Evolutionary conservation across 1,140 invertebrate genomes (phyloP).

Genomic region (Drosophila ironensis): DNA sequence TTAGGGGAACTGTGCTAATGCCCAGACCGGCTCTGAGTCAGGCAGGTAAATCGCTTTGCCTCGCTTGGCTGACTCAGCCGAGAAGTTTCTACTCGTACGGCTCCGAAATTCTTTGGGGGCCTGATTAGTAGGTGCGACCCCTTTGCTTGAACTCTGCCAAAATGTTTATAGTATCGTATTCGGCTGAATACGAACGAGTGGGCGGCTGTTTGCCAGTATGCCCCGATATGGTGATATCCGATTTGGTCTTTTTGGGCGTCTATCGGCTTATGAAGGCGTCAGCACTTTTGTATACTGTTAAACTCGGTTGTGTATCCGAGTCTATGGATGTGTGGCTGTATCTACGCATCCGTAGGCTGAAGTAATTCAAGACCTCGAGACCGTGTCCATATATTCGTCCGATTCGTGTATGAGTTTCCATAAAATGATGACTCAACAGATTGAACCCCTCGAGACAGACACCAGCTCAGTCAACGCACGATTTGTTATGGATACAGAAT

Average conservation of each 20-base stretch:
- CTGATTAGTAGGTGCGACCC: too few species aligned
- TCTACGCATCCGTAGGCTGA: slow-evolving; percentile 18
- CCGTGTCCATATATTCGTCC: slow-evolving; percentile 21
- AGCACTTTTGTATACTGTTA: slow-evolving; percentile 8
- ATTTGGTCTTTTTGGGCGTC: slow-evolving; percentile 52
- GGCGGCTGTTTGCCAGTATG: slow-evolving; percentile 12
- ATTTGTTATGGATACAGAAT: slow-evolving; percentile 23
- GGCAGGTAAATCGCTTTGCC: slow-evolving; percentile 27
- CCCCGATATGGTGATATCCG: slow-evolving; percentile 48
- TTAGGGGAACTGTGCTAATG: slow-evolving; percentile 32
- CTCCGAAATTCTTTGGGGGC: not conserved
- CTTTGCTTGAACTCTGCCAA: too few species aligned
- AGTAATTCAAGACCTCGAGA: slow-evolving; percentile 34
- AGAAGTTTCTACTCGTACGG: slow-evolving; percentile 6
- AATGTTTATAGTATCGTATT: too few species aligned
- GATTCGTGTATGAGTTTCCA: not conserved
- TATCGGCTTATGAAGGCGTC: slow-evolving; percentile 67
- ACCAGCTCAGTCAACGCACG: slow-evolving; percentile 15
- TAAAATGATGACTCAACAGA: slow-evolving; percentile 51
- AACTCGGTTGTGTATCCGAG: slow-evolving; percentile 5
- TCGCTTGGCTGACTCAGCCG: slow-evolving; percentile 42
- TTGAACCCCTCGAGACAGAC: not conserved
- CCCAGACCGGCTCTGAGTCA: slow-evolving; percentile 65
- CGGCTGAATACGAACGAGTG: slow-evolving; percentile 5
- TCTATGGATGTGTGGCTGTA: not conserved